Evolutionary conservation across 1,140 invertebrate genomes (phyloP), one percentile per base, ranked within the genome.

Genomic region (Epicauta chinensis): DNA sequence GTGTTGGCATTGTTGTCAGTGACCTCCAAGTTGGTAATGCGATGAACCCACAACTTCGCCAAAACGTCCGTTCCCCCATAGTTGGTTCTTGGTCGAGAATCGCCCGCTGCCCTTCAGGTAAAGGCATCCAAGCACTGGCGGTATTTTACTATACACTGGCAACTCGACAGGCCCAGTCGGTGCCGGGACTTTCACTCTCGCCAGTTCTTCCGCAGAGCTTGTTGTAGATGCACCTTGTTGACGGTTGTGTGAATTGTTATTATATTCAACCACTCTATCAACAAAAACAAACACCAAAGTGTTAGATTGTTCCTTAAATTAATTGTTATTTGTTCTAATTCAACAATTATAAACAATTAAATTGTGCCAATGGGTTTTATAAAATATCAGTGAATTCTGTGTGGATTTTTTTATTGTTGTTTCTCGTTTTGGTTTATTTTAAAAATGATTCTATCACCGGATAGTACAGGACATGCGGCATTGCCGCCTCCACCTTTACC

Each of bases 1-100:
- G 49, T n/a, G n/a, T 35, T 57, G 55, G 55, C 61, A 59, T 63
- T 69, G 65, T 77, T 76, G 75, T 73, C 75, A 76, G 74, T 78
- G 76, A 78, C 76, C 76, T 78, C 76, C 74, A 77, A 74, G 73
- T 76, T 77, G 73, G 75, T 77, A 77, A 77, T 76, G 70, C 75
- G 75, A 77, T 77, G 75, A 77, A 77, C 75, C 75, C 56, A 30
- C 61, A 65, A 66, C 62, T 62, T 64, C 68, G 66, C 65, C 12
- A 34, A 60, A 62, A 60, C 51, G 50, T 54, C 51, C 54, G 45
- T 45, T 38, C 45, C 57, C 47, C 54, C 55, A 39, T 54, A 44
- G 32, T 58, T 39, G 37, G 43, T 23, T 23, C 23, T 23, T 50
- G 60, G 58, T 64, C 58, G 54, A 55, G 53, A 59, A 55, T 59